Evolutionary conservation across 2,888 invertebrate genomes (phyloP).

Genomic region (Hipparchia sbordonii): DNA sequence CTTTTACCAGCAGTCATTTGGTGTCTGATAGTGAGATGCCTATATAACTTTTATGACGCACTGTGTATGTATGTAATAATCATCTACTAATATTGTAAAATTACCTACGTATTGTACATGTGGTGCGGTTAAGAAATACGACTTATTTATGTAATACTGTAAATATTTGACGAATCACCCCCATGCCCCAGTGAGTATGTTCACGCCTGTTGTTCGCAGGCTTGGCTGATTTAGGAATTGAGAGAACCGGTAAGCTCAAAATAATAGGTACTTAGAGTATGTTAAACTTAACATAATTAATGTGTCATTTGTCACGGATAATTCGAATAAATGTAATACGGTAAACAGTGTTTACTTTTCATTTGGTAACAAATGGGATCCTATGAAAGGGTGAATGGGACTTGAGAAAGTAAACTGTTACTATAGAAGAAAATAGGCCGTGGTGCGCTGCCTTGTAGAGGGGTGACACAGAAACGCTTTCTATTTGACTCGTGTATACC

Average conservation of each 20-base stretch:
- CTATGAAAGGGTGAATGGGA: slow-evolving; percentile 37
- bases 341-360: slow-evolving; percentile 39
- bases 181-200: slow-evolving; percentile 44
- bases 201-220: slow-evolving; percentile 57
- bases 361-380: slow-evolving; percentile 34
- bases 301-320: slow-evolving; percentile 77
- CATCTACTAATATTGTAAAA: slow-evolving; percentile 29
- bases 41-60: slow-evolving; percentile 17
- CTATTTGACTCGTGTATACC: slow-evolving; percentile 43
- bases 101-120: slow-evolving; percentile 28
- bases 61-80: slow-evolving; percentile 29
- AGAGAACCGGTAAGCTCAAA: slow-evolving; percentile 78
- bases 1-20: slow-evolving; percentile 12
- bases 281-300: slow-evolving; percentile 52
- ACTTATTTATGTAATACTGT: slow-evolving; percentile 49
- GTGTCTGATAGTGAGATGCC: slow-evolving; percentile 24
- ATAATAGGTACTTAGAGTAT: slow-evolving; percentile 59
- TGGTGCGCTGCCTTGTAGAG: slow-evolving; percentile 55
- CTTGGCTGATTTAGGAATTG: slow-evolving; percentile 79
- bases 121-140: slow-evolving; percentile 31
- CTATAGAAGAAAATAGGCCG: slow-evolving; percentile 69
- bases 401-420: slow-evolving; percentile 60
- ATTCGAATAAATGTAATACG: slow-evolving; percentile 73
- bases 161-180: slow-evolving; percentile 56
- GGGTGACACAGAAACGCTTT: slow-evolving; percentile 75